A percentile compares a stretch with the other conserved stretches of the same genome.
These are phyloP conservation scores for Tragopan temminckii DNA, from an alignment of 2,797 vertebrate genomes.

Conservation along the genomic window DNA sequence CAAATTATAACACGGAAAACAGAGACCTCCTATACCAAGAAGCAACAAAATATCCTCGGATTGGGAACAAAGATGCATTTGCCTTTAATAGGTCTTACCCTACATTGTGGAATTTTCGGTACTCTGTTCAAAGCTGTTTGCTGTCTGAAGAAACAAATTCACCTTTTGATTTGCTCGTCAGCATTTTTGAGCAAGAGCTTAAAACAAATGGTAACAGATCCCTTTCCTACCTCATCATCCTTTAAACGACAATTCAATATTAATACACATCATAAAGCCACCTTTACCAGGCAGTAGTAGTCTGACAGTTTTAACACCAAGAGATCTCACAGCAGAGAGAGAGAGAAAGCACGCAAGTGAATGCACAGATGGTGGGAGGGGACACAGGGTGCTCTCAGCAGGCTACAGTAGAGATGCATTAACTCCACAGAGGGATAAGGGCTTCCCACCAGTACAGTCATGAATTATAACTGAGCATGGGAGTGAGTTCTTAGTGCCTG, in stretches of 20 bases:
- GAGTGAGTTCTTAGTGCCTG: slow-evolving; percentile 80
- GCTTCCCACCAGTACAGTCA: slow-evolving; percentile 83
- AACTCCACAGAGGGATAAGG: slow-evolving; percentile 85
- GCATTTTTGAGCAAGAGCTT: slow-evolving; percentile 50
- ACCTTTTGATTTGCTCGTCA: slow-evolving; percentile 23
- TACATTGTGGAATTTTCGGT: slow-evolving; percentile 12
- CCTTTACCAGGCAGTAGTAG: slow-evolving; percentile 70
- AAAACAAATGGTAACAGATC: slow-evolving; percentile 14
- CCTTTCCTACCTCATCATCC: slow-evolving; percentile 40
- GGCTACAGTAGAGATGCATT: slow-evolving; percentile 85
- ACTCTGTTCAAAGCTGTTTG: background rate
- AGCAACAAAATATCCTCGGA: background rate
- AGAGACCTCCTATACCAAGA: background rate
- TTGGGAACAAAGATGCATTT: background rate
- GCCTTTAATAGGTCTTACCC: background rate
- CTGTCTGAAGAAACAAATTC: slow-evolving; percentile 19
- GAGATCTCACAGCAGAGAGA: slow-evolving; percentile 69
- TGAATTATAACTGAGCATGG: slow-evolving; percentile 87
- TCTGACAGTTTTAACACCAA: slow-evolving; percentile 70
- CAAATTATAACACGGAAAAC: background rate
- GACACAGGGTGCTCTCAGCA: slow-evolving; percentile 85
- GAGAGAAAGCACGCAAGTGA: slow-evolving; percentile 57
- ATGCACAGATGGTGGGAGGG: slow-evolving; percentile 83
- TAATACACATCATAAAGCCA: slow-evolving; percentile 70
- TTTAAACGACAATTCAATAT: slow-evolving; percentile 58